A percentile compares a stretch with the other conserved stretches of the same genome.
Evolutionary conservation across 2,113 vertebrate species (phyloP).

Genomic region (Pyxicephalus adspersus): DNA sequence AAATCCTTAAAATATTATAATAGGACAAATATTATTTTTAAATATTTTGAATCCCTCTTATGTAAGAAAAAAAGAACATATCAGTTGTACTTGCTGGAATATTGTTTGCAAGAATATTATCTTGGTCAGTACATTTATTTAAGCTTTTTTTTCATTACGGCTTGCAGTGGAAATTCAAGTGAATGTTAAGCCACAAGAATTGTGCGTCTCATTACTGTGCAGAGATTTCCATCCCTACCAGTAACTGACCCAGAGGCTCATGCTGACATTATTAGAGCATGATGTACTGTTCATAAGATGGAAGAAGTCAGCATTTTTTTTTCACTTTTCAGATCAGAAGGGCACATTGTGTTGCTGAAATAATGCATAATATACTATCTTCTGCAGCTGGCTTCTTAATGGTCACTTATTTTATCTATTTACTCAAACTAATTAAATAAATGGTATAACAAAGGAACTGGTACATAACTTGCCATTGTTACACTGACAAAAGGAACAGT

Average conservation of each 20-base stretch:
- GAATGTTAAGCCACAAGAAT: slow-evolving; percentile 11
- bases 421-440: not conserved
- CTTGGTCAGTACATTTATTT: not conserved
- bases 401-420: not conserved
- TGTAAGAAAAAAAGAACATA: not conserved
- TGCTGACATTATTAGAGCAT: slow-evolving; percentile 30
- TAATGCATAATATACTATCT: not conserved
- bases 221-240: slow-evolving; percentile 1
- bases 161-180: not conserved
- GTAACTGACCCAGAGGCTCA: slow-evolving; percentile 31
- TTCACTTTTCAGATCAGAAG: slow-evolving; percentile 13
- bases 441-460: not conserved
- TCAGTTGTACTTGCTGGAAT: slow-evolving; percentile 10
- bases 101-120: not conserved
- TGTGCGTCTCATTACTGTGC: slow-evolving; percentile 16
- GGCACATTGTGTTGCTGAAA: not conserved
- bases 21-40: too few species aligned
- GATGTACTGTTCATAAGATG: slow-evolving; percentile 10
- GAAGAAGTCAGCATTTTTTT: slow-evolving; percentile 12
- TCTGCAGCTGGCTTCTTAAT: not conserved
- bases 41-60: not conserved
- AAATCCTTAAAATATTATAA: too few species aligned
- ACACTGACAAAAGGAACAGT: too few species aligned
- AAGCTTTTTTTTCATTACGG: slow-evolving; percentile 18
- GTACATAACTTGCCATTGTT: too few species aligned